Base-by-base conservation (phyloP, 2,797 vertebrate genomes). In the Lepidocolaptes lacrymiger region DNA sequence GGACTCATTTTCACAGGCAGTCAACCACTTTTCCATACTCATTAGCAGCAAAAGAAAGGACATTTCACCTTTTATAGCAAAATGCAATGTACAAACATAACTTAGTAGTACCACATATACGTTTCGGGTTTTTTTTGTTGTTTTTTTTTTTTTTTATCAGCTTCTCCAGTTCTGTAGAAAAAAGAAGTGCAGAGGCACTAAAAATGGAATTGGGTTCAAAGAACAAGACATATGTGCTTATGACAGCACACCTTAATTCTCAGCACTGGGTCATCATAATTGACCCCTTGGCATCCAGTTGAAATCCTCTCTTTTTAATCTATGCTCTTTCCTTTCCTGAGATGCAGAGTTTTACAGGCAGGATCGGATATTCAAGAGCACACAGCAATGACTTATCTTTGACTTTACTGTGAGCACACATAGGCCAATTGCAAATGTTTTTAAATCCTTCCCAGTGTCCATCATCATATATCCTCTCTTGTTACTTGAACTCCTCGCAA, bases 261-360 rank as follows among this genome's bases (percentile, higher is more conserved):
- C 44, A 94, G 72, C 71, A 76, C 39, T 55, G 14, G 91, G 74
- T 93, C 91, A 64, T 49, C 63, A 9, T 63, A 85, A 76, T 61
- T 2, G 5, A 73, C 59, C 71, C 36, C 49, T 55, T 58, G 37
- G 41, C 36, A 41, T 51, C 71, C 56, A 36, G 56, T 34, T 80
- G 49, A 97, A 95, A 94, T 93, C 83, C 44, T 69, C 58, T 81
- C 77, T 85, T 88, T 88, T 91, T 67, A 91, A 89, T 89, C 77
- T 69, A 43, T 36, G 39, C 28, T 54, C 61, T 76, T 82, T 81
- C 30, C 48, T 67, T 87, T 88, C 63, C 76, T 22, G 59, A 84
- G 63, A 73, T 56, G 22, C 52, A 64, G n/a, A 83, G 19, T 62
- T 88, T 84, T 91, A 79, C 63, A 88, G 58, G 63, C 56, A 90